A percentile compares a stretch with the other conserved stretches of the same genome.
Evolutionary conservation across 2,888 invertebrate species (phyloP).

Genomic region (Laspeyria flexula): DNA sequence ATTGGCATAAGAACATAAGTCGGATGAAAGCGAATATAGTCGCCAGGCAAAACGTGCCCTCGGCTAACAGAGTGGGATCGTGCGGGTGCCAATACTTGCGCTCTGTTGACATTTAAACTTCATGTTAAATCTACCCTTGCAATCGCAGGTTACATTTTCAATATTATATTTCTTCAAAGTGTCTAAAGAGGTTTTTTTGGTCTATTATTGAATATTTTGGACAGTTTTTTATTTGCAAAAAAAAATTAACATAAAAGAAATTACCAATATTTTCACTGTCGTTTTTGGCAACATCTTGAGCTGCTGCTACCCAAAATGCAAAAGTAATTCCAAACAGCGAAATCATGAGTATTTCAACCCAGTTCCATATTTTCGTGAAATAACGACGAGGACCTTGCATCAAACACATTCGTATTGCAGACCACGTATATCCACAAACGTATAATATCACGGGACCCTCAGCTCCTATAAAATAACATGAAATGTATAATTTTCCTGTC

Average conservation of each 20-base stretch:
- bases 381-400: conserved; percentile 85
- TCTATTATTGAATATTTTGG: no score
- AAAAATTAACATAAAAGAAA: no score
- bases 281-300: conserved; percentile 69
- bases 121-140: conserved; percentile 5
- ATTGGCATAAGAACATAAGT: conserved; percentile 87
- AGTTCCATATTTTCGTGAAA: conserved; percentile 87
- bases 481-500: conserved; percentile 2
- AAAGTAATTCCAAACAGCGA: conserved; percentile 87
- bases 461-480: conserved; percentile 46
- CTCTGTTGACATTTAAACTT: conserved; percentile 64
- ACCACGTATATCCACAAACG: conserved; percentile 85
- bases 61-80: conserved; percentile 88
- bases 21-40: conserved; percentile 89
- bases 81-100: conserved; percentile 88
- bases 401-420: conserved; percentile 83
- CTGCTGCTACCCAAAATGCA: conserved; percentile 87
- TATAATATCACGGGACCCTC: conserved; percentile 75
- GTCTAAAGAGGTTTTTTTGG: no score
- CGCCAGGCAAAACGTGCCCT: conserved; percentile 88
- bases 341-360: conserved; percentile 87
- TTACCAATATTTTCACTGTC: conserved; percentile 35
- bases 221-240: no score
- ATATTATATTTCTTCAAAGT: no score
- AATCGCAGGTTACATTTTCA: not conserved